Base-by-base conservation (phyloP, 2,888 invertebrate species). In the Drosophila picticornis region DNA sequence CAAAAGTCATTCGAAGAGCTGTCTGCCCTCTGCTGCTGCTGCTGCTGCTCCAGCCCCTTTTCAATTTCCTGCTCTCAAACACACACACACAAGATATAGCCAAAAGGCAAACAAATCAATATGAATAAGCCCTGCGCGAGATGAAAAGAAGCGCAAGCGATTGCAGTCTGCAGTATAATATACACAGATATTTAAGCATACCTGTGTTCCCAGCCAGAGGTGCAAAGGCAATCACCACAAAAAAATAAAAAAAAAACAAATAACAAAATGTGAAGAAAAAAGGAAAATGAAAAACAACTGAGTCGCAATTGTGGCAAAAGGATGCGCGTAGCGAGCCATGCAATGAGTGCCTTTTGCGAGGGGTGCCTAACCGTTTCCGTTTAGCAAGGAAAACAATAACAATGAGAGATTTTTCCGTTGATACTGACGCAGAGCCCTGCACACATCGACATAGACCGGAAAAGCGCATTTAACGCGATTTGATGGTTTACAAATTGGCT, bases 401-500 rank as follows among this genome's bases (percentile, higher is more conserved):
- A 86, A 83, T 77, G 75, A 67, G 73, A 90, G 82, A 84, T 88
- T 87, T 77, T 69, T 57, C 57, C 52, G 55, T 53, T 56, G 81
- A 79, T 81, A 81, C 59, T 34, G 66, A 66, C 22, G 56, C 60
- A 56, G 53, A 65, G 60, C 50, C 50, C 52, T 38, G 52, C 25
- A 40, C 46, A 48, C 67, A 62, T 59, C 59, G 48, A 40, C 65
- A 57, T 40, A 72, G 81, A 89, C 84, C 85, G 90, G 84, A 87
- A 91, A 87, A 87, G 81, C 81, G 82, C 87, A 84, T 86, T 88
- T 90, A 91, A 92, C 83, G 81, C 84, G 90, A 91, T 92, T 92
- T 89, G 84, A 90, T 82, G 90, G 88, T 88, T 85, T 83, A 90
- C 85, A 92, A 91, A 91, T 92, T 91, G 92, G 86, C 84, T 91